Evolutionary conservation across 2,113 vertebrate genomes (phyloP).

Genomic region (Puffinus mauretanicus): DNA sequence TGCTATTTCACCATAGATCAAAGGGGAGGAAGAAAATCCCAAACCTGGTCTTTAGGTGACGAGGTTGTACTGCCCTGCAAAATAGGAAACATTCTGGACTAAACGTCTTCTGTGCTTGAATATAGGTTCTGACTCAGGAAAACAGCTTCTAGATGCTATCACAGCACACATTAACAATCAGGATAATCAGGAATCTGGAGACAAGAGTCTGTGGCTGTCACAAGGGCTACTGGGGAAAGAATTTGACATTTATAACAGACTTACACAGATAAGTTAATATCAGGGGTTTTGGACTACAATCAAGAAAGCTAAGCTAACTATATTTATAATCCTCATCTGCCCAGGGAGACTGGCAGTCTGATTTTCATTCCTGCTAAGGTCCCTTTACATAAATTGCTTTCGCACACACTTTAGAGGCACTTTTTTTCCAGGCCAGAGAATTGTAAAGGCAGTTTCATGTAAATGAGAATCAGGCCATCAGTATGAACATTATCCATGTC

Average conservation of each 20-base stretch:
- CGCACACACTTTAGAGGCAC: not conserved
- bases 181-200: not conserved
- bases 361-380: not conserved
- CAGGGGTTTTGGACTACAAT: not conserved
- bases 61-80: not conserved
- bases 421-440: not conserved
- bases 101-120: not conserved
- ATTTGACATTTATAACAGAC: not conserved
- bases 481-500: not conserved
- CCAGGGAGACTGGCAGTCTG: not conserved
- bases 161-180: not conserved
- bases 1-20: not conserved
- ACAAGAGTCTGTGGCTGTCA: not conserved
- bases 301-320: not conserved
- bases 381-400: not conserved
- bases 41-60: not conserved
- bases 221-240: not conserved
- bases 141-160: not conserved
- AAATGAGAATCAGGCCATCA: constrained; percentile 43
- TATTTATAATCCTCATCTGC: not conserved
- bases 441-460: not conserved
- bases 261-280: not conserved
- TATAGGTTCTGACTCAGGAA: not conserved
- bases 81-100: not conserved
- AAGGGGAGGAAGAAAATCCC: not conserved